Conservation (phyloP, 2,797 vertebrate genomes). For the Acanthopagrus latus region DNA sequence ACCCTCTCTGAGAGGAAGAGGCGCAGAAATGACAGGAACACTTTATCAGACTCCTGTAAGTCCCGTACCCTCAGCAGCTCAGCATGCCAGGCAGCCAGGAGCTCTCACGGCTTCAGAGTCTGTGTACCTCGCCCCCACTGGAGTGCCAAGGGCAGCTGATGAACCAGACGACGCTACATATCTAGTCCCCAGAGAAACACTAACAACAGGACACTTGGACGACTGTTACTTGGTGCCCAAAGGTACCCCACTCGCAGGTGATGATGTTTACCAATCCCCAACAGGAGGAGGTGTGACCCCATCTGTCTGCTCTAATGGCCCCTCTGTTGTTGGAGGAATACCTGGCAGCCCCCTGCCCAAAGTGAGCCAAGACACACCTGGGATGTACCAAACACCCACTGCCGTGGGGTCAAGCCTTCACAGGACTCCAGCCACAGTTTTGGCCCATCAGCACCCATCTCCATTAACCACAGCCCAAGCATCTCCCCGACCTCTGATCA, state of each 20-base stretch:
- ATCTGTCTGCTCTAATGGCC: conserved; percentile 55
- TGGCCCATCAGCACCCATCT: conserved; percentile 79
- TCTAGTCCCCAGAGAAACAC: conserved; percentile 81
- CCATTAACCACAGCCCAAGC: conserved; percentile 64
- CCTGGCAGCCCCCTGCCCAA: conserved; percentile 60
- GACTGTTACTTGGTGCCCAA: conserved; percentile 86
- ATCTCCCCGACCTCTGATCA: conserved; percentile 74
- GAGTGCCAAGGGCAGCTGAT: conserved; percentile 67
- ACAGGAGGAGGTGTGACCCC: conserved; percentile 65
- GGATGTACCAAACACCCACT: conserved; percentile 83
- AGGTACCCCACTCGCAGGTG: conserved; percentile 75
- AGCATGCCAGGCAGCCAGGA: conserved; percentile 72
- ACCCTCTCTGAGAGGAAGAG: conserved; percentile 83
- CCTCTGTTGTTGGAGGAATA: conserved; percentile 46
- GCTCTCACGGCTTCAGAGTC: conserved; percentile 72
- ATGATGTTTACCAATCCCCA: conserved; percentile 87
- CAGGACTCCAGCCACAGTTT: conserved; percentile 70
- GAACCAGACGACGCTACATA: conserved; percentile 81
- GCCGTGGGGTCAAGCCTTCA: conserved; percentile 64
- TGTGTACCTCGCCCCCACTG: conserved; percentile 83
- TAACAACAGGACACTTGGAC: conserved; percentile 65
- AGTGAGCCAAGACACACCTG: conserved; percentile 70
- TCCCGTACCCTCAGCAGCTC: conserved; percentile 62
- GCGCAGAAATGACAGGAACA: conserved; percentile 72
- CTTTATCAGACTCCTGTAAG: conserved; percentile 83